phyloP scores from a whole-genome alignment of 2,888 invertebrate genomes.

The Apamea sordens region DNA sequence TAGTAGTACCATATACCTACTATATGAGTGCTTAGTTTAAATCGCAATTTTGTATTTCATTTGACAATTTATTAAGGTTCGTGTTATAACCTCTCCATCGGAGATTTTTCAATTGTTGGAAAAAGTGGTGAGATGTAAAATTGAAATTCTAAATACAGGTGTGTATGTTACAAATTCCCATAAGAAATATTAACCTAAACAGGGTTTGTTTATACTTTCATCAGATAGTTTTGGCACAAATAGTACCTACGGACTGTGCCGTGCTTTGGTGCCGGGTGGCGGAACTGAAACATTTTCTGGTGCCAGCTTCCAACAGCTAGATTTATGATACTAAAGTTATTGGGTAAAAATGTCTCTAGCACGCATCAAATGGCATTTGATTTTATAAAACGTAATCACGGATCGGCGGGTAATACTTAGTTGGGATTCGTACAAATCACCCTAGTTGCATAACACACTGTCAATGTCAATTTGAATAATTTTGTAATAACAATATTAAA shows the following conservation, averaged over 20 bases:
- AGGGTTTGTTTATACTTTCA: neutral
- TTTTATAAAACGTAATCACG: neutral
- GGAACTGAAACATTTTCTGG: slow-evolving; percentile 12
- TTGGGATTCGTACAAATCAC: too few relatives aligned
- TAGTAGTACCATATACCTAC: neutral
- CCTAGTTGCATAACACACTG: too few relatives aligned
- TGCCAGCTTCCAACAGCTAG: slow-evolving; percentile 12
- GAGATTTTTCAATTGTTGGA: neutral
- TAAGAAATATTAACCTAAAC: neutral
- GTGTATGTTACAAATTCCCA: neutral
- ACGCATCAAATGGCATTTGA: neutral
- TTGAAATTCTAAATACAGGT: neutral
- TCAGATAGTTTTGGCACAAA: neutral
- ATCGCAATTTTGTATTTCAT: neutral
- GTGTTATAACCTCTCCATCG: neutral
- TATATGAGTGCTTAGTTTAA: neutral
- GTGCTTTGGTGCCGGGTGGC: neutral
- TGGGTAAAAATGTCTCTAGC: neutral
- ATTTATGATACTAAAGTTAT: slow-evolving; percentile 32
- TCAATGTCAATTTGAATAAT: too few relatives aligned
- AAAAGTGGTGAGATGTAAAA: neutral
- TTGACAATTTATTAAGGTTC: neutral
- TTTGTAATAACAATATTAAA: too few relatives aligned
- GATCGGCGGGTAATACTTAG: neutral
- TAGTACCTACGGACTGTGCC: neutral